Percentiles rank a stretch among this genome's conserved stretches.
Evolutionary conservation across 2,888 invertebrate genomes (phyloP).

Genomic region (Phortica magna): DNA sequence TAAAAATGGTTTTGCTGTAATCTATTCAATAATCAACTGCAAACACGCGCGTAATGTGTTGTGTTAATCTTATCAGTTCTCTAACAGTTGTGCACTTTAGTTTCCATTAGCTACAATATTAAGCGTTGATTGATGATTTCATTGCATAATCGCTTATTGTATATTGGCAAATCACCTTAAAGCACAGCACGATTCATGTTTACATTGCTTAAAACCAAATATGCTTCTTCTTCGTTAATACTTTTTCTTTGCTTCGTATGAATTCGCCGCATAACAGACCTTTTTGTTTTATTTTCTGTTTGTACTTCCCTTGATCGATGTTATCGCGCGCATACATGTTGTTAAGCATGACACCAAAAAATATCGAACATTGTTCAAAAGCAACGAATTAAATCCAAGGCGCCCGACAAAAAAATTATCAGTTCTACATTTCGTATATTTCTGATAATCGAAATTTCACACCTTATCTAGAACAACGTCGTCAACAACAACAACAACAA

Average conservation of each 20-base stretch:
- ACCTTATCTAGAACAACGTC: conserved; percentile 14
- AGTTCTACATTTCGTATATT: background rate
- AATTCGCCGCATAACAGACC: too few relatives aligned
- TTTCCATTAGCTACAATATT: background rate
- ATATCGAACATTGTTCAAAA: background rate
- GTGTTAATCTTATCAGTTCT: background rate
- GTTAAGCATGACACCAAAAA: background rate
- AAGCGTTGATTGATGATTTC: background rate
- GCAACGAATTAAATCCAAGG: background rate
- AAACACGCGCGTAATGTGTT: background rate
- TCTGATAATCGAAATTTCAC: conserved; percentile 17
- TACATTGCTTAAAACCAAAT: too few relatives aligned
- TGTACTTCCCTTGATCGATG: background rate
- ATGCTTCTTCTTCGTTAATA: too few relatives aligned
- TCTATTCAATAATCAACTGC: background rate
- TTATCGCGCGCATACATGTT: background rate
- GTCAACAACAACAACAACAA: background rate
- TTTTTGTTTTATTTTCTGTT: background rate
- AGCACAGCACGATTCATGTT: too few relatives aligned
- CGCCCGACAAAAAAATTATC: background rate
- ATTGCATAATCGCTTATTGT: too few relatives aligned
- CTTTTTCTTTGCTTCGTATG: too few relatives aligned
- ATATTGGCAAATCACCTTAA: too few relatives aligned
- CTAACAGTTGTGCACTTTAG: background rate
- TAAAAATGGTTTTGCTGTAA: background rate